Evolutionary conservation across 2,888 invertebrate genomes (phyloP), one percentile per base, ranked within the genome.

Genomic region (Cheilosia impressa): DNA sequence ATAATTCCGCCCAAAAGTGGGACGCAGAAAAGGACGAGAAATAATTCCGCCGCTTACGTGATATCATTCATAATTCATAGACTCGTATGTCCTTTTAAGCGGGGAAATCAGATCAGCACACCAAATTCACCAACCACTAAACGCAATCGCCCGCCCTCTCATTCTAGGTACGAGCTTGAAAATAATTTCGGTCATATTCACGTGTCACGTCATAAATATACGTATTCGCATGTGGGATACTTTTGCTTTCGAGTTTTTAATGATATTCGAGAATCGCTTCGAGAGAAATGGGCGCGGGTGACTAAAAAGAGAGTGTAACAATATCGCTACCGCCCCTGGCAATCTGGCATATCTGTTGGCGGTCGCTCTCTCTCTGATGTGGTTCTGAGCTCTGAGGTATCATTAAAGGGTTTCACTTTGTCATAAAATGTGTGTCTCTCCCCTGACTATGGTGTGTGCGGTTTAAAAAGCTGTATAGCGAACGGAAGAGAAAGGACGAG

Each of bases 61-160:
- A 71, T 82, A 77, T 82, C 72, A 77, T 82, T 82, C 71, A 77
- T 77, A 77, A 82, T 82, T 77, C 82, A 82, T 82, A 15, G 24
- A 24, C 24, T 52, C 52, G 22, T 50, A 77, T 34, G 52, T 66
- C n/a, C 31, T 22, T 66, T 66, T 55, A 45, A n/a, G 66, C 19
- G 52, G 13, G 13, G n/a, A 19, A 7, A 10, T 13, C 0, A 4
- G 19, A 5, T 15, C 19, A 41, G 17, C 38, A 57, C 19, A 19
- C 19, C 19, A 19, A 19, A 22, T 22, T 22, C 24, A 52, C 58
- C 53, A 45, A 66, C 66, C 27, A 60, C 73, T 66, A 60, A 75
- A 68, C 75, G 47, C 31, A 22, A 58, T 5, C 27, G 27, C 6
- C 57, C 24, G 50, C 60, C 55, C 62, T 63, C 55, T 27, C 22